Conservation (phyloP, 1,140 invertebrate genomes). For the Druon quercuslanigerum region DNA sequence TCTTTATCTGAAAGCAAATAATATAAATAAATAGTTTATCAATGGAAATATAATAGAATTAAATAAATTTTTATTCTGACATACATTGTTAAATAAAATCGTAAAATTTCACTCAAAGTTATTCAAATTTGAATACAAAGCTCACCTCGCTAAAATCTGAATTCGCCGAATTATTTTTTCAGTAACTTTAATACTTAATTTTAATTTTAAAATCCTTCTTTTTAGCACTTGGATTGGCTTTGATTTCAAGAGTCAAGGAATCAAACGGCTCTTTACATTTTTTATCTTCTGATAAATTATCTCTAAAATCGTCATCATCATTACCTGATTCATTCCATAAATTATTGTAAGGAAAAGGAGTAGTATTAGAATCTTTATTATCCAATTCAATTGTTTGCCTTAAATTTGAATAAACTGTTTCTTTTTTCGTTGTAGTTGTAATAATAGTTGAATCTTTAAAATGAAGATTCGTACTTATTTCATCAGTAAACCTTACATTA, state of each 20-base stretch:
- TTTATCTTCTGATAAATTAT: neutral
- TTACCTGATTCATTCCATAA: neutral
- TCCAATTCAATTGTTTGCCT: neutral
- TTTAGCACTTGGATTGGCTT: neutral
- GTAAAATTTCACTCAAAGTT: too few species aligned
- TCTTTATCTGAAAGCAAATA: too few species aligned
- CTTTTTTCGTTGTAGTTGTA: neutral
- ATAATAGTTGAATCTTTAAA: neutral
- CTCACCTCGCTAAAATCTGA: neutral
- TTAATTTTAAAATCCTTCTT: neutral
- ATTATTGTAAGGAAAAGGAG: neutral
- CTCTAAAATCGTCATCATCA: neutral
- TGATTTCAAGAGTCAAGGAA: neutral
- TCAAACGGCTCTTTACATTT: neutral
- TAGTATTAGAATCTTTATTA: neutral
- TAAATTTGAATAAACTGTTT: neutral
- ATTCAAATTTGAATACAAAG: too few species aligned
- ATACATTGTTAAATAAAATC: too few species aligned
- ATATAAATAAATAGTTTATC: too few species aligned
- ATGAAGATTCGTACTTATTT: neutral
- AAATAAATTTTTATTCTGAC: too few species aligned
- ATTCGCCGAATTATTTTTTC: too few species aligned
- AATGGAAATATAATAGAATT: too few species aligned
- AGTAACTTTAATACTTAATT: neutral
- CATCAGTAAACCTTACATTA: neutral